Conservation (phyloP, 2,888 invertebrate species). For the Aproaerema taeniolella region DNA sequence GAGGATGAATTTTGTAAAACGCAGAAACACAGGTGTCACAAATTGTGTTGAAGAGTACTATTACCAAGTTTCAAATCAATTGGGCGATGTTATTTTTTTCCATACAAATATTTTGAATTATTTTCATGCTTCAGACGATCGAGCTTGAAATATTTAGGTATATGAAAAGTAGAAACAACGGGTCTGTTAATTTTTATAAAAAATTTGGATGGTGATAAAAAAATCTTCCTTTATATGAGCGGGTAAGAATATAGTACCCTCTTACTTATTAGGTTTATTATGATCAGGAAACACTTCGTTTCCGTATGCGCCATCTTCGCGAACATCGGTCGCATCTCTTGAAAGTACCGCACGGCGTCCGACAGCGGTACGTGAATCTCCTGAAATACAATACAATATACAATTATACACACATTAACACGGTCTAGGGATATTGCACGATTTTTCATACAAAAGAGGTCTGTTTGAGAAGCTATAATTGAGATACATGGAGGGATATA, state of each 20-base stretch:
- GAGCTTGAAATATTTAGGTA: too few species aligned
- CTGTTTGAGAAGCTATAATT: neutral
- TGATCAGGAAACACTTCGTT: too few species aligned
- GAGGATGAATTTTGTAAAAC: too few species aligned
- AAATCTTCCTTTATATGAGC: neutral
- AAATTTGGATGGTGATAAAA: neutral
- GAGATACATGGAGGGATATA: neutral
- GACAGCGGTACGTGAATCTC: slow-evolving; percentile 30
- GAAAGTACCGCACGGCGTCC: slow-evolving; percentile 38
- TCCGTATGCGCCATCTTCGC: neutral
- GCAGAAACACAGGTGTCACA: too few species aligned
- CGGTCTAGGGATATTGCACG: neutral
- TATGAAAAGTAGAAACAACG: too few species aligned
- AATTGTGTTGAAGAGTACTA: too few species aligned
- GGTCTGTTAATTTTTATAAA: neutral
- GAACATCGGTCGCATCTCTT: slow-evolving; percentile 36
- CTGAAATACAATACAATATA: neutral
- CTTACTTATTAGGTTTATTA: too few species aligned
- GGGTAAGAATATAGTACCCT: too few species aligned
- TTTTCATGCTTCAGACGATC: too few species aligned
- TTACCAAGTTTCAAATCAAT: too few species aligned
- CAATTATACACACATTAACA: neutral
- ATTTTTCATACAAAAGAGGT: neutral
- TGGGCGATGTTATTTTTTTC: too few species aligned
- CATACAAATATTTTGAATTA: too few species aligned